Evolutionary conservation across 2,113 vertebrate species (phyloP).

Genomic region (Phyllostomus hastatus): DNA sequence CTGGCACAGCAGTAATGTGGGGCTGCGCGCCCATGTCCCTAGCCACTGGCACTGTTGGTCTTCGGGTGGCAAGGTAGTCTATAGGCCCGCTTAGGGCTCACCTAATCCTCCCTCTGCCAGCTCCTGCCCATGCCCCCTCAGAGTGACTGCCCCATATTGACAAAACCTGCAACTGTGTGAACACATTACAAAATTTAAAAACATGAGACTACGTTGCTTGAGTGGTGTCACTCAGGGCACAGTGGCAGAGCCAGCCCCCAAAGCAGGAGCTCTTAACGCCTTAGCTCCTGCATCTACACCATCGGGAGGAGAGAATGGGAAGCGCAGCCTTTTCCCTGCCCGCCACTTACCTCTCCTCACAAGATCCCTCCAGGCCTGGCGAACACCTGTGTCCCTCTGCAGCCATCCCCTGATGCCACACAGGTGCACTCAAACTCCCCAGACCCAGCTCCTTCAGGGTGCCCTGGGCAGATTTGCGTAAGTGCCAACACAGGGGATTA

Average conservation of each 20-base stretch:
- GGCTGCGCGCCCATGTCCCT: accelerated
- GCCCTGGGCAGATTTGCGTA: neutral
- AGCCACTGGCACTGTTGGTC: neutral
- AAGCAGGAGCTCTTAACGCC: neutral
- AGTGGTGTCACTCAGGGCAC: neutral
- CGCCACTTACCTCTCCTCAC: neutral
- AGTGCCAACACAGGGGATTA: neutral
- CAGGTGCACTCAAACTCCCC: too few species aligned
- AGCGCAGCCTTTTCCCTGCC: neutral
- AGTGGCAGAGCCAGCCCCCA: neutral
- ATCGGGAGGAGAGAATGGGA: neutral
- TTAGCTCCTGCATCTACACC: neutral
- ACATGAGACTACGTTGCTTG: neutral
- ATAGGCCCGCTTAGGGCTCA: neutral
- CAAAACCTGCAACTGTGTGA: neutral
- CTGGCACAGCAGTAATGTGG: too few species aligned
- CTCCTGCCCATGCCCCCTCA: neutral
- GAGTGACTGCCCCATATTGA: neutral
- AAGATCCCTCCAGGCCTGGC: neutral
- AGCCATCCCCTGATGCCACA: neutral
- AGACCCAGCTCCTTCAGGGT: neutral
- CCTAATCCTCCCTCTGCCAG: too few species aligned
- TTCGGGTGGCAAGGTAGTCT: neutral
- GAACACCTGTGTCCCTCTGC: neutral
- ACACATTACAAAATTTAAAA: neutral